A percentile compares a stretch with the other conserved stretches of the same genome.
These are phyloP conservation scores for Thera obeliscata DNA, from an alignment of 2,888 invertebrate species.

Conservation along the genomic window DNA sequence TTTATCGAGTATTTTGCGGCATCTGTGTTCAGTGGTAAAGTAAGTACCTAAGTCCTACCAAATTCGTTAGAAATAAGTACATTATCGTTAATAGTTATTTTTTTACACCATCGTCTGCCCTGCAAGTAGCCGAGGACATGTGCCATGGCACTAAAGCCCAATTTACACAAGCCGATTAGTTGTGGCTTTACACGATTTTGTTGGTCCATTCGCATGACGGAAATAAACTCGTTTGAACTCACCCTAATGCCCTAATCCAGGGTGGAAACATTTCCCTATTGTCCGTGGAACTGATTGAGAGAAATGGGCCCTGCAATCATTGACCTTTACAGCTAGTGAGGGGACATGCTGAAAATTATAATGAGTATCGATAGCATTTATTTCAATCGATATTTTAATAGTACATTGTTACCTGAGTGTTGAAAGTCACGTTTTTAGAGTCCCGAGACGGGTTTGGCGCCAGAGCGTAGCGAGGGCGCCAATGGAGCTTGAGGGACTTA, in stretches of 20 bases:
- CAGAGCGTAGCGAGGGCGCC: no score
- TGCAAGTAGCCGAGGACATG: neutral
- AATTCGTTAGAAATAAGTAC: no score
- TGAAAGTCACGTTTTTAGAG: no score
- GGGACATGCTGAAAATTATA: neutral
- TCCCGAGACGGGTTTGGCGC: no score
- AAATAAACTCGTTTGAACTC: constrained; percentile 3
- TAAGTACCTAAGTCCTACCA: no score
- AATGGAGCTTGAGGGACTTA: no score
- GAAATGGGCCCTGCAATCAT: constrained; percentile 51
- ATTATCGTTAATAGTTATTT: no score
- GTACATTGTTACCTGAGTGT: no score
- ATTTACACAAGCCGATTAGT: neutral
- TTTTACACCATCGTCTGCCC: no score
- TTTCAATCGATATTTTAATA: no score
- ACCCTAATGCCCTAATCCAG: constrained; percentile 19
- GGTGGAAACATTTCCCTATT: constrained; percentile 37
- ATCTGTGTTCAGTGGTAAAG: no score
- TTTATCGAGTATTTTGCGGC: neutral
- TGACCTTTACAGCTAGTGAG: constrained; percentile 54
- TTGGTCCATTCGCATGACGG: neutral
- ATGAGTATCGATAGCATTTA: no score
- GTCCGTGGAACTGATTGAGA: constrained; percentile 55
- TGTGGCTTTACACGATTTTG: neutral
- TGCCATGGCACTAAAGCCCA: neutral